These are phyloP conservation scores for Ormyrus nitidulus DNA, from an alignment of 2,888 invertebrate species.

Conservation along the genomic window DNA sequence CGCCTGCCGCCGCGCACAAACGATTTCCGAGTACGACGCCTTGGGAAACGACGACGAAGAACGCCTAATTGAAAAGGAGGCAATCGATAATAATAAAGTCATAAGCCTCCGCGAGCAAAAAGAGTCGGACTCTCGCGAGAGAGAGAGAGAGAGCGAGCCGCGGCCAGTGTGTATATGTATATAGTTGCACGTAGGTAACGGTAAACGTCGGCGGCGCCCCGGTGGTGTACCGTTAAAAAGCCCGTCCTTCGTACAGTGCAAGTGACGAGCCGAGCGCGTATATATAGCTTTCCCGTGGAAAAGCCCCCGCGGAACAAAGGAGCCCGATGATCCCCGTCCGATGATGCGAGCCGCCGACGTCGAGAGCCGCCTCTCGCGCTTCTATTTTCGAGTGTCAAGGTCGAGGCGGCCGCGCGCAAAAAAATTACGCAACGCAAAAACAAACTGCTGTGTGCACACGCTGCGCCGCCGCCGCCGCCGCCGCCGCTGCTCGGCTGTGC, in stretches of 20 bases:
- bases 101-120: slow-evolving; percentile 13
- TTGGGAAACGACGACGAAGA: neutral
- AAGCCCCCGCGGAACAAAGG: neutral
- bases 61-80: neutral
- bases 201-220: slow-evolving; percentile 41
- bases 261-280: neutral
- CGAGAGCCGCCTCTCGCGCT: neutral
- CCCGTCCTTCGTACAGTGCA: neutral
- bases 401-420: neutral
- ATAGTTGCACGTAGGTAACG: slow-evolving; percentile 18
- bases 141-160: neutral
- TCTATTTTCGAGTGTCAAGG: slow-evolving; percentile 2
- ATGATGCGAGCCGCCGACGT: too few species aligned
- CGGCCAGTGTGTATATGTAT: neutral
- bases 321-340: neutral
- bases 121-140: neutral
- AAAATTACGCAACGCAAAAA: slow-evolving; percentile 1
- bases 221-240: slow-evolving; percentile 48
- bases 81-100: slow-evolving; percentile 16
- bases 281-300: neutral
- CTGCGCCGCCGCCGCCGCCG: too few species aligned
- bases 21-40: too few species aligned
- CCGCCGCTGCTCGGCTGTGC: too few species aligned
- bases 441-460: neutral
- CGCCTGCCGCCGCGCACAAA: too few species aligned